Conservation (phyloP, 37 sponge, comb jelly and placozoan species). For the Beroe forskalii region DNA sequence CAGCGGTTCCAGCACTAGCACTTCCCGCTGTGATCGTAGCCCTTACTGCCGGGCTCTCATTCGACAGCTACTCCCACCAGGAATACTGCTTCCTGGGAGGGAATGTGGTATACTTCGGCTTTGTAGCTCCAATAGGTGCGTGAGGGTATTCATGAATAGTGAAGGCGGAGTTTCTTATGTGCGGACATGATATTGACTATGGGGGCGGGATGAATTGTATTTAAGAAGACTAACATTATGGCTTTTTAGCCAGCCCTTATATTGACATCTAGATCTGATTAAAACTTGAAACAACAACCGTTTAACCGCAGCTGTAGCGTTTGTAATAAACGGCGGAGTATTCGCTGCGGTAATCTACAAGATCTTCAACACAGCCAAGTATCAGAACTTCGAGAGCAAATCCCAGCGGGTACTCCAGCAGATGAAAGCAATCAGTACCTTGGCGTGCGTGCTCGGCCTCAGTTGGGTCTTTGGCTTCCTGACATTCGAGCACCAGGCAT, state of each 20-base stretch:
- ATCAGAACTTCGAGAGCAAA: conserved; percentile 44
- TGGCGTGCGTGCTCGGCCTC: conserved; percentile 27
- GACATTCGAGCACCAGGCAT: background rate
- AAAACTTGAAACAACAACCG: too few relatives aligned
- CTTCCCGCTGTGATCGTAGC: conserved; percentile 27
- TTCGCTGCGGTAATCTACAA: conserved; percentile 5
- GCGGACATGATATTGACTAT: too few relatives aligned
- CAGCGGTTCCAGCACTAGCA: background rate
- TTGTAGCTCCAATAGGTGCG: conserved; percentile 2
- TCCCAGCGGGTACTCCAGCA: background rate
- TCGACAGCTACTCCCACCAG: background rate
- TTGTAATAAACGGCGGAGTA: background rate
- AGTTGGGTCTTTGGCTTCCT: conserved; percentile 41
- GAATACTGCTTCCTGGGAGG: background rate
- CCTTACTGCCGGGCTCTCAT: background rate
- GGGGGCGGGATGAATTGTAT: too few relatives aligned
- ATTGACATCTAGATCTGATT: too few relatives aligned
- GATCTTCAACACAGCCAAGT: conserved; percentile 22
- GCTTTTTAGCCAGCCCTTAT: too few relatives aligned
- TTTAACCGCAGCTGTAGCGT: conserved; percentile 5
- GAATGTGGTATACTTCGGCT: background rate
- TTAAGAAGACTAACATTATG: too few relatives aligned
- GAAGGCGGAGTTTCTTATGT: too few relatives aligned
- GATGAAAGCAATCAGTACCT: conserved; percentile 19
- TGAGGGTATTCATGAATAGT: background rate